Percentiles rank a stretch among this genome's conserved stretches.
phyloP scores from a whole-genome alignment of 2,797 vertebrate species.

The Tragelaphus oryx region DNA sequence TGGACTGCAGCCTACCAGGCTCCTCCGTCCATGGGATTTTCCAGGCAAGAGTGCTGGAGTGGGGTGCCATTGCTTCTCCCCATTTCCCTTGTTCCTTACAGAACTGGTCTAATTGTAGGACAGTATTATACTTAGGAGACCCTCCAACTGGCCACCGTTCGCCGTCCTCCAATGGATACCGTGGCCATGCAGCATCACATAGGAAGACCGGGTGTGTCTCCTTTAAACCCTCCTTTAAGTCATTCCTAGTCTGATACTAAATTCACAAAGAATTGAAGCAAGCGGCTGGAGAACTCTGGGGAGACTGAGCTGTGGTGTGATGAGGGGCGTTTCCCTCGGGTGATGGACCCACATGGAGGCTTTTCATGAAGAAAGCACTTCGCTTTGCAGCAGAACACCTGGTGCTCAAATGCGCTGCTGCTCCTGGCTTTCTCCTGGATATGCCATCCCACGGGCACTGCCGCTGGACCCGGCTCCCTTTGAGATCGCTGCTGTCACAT shows the following conservation, averaged over 20 bases:
- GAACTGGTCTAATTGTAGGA: too few species aligned
- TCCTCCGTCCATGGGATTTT: too few species aligned
- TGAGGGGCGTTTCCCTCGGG: too few species aligned
- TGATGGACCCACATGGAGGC: not conserved
- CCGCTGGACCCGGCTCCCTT: accelerated
- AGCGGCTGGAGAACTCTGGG: not conserved
- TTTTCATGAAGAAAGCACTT: not conserved
- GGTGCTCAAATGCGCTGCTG: not conserved
- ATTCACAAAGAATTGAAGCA: not conserved
- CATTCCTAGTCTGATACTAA: not conserved
- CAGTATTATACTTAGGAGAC: too few species aligned
- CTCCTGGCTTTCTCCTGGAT: not conserved
- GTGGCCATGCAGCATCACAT: too few species aligned
- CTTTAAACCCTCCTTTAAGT: not conserved
- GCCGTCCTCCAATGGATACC: too few species aligned
- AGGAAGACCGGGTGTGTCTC: too few species aligned
- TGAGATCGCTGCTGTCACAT: not conserved
- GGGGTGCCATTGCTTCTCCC: too few species aligned
- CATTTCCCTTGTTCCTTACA: too few species aligned
- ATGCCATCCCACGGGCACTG: not conserved
- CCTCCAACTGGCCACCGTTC: too few species aligned
- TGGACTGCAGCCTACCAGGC: too few species aligned
- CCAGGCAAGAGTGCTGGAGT: too few species aligned
- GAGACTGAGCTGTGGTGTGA: not conserved
- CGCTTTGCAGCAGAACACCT: not conserved